These are phyloP conservation scores for Erannis defoliaria DNA, from an alignment of 2,888 invertebrate genomes.

Conservation along the genomic window DNA sequence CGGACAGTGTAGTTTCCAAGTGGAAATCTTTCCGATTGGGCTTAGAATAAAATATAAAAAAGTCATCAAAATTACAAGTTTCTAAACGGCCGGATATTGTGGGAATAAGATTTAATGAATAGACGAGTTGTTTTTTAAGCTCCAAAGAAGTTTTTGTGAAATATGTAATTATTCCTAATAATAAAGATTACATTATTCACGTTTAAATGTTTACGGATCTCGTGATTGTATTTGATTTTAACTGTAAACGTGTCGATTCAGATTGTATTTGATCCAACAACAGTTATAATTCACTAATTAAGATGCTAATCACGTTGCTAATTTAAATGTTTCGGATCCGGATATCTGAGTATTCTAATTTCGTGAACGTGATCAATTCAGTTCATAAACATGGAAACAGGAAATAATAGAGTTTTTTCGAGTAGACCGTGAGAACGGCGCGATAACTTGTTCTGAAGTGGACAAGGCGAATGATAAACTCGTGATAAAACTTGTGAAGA, in stretches of 20 bases:
- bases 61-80: too few relatives aligned
- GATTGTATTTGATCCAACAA: conserved; percentile 13
- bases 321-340: conserved; percentile 45
- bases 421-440: conserved; percentile 29
- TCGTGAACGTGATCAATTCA: conserved; percentile 38
- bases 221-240: conserved; percentile 10
- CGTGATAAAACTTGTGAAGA: conserved; percentile 46
- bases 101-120: too few relatives aligned
- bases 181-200: background rate
- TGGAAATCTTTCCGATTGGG: too few relatives aligned
- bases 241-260: conserved; percentile 3
- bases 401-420: conserved; percentile 19
- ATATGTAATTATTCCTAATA: conserved; percentile 4
- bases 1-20: too few relatives aligned
- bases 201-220: conserved; percentile 23
- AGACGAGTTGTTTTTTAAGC: too few relatives aligned
- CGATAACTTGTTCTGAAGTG: conserved; percentile 32
- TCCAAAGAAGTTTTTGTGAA: background rate
- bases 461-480: conserved; percentile 45
- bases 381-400: conserved; percentile 20
- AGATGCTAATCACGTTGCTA: conserved; percentile 31
- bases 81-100: background rate
- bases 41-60: too few relatives aligned
- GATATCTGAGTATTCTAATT: conserved; percentile 35
- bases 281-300: conserved; percentile 25